Evolutionary conservation across 2,888 invertebrate genomes (phyloP).

Genomic region (Drosophila differens): DNA sequence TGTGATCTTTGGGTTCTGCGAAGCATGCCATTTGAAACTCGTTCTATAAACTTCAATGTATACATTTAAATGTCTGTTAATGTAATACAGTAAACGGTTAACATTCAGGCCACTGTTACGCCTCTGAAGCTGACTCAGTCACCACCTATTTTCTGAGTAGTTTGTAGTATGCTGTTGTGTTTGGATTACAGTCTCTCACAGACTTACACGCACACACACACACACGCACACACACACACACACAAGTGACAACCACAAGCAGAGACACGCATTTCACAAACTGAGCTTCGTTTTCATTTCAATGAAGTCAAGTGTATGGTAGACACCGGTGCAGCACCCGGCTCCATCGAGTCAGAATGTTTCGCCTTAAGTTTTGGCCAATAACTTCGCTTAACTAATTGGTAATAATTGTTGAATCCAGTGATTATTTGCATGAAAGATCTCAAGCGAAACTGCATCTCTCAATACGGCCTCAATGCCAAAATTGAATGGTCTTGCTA

Average conservation of each 20-base stretch:
- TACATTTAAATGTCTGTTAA: conserved; percentile 9
- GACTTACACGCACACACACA: conserved; percentile 2
- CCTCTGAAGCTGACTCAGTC: conserved; percentile 3
- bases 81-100: background rate
- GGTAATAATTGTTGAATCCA: background rate
- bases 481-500: background rate
- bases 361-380: background rate
- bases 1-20: background rate
- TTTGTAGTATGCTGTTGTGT: conserved; percentile 4
- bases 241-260: background rate
- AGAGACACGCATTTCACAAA: conserved; percentile 9
- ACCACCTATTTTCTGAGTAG: conserved; percentile 39
- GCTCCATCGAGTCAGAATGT: background rate
- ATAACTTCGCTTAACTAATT: background rate
- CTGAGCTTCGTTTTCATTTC: conserved; percentile 23
- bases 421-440: background rate
- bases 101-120: conserved; percentile 27
- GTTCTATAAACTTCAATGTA: background rate
- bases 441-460: background rate
- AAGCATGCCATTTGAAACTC: background rate
- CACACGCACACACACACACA: conserved; percentile 3
- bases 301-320: conserved; percentile 5
- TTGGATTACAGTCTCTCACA: conserved; percentile 43
- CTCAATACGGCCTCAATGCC: background rate
- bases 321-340: background rate